phyloP scores from a whole-genome alignment of 2,113 vertebrate species.

The Pteronura brasiliensis region DNA sequence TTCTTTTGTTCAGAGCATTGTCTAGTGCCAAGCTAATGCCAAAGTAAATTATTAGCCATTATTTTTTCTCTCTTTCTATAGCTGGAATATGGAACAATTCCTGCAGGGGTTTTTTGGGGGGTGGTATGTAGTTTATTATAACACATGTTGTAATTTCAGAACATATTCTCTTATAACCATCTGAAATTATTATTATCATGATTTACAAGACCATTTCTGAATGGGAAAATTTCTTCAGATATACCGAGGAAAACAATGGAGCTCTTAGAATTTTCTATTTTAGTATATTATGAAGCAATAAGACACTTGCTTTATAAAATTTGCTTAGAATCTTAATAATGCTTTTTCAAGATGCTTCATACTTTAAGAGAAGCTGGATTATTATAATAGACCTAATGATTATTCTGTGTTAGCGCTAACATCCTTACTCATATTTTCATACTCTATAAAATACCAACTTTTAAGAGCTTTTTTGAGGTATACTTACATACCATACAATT shows the following conservation, averaged over 20 bases:
- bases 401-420: conserved; percentile 11
- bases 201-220: conserved; percentile 24
- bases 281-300: conserved; percentile 38
- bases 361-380: not conserved
- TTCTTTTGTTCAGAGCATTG: conserved; percentile 32
- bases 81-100: not conserved
- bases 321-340: not conserved
- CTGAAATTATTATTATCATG: conserved; percentile 45
- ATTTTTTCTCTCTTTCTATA: conserved; percentile 49
- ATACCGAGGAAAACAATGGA: conserved; percentile 18
- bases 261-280: conserved; percentile 36
- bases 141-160: conserved; percentile 44
- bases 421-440: not conserved
- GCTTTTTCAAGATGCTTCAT: conserved; percentile 20
- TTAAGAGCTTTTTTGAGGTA: not conserved
- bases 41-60: conserved; percentile 54
- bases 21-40: conserved; percentile 37
- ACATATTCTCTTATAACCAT: conserved; percentile 19
- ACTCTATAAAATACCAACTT: not conserved
- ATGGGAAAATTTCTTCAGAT: conserved; percentile 28
- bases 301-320: conserved; percentile 27
- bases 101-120: not conserved
- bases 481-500: not conserved
- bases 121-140: conserved; percentile 23
- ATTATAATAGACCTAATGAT: conserved; percentile 7